Evolutionary conservation across 2,113 vertebrate species (phyloP).

Genomic region (Bos javanicus): DNA sequence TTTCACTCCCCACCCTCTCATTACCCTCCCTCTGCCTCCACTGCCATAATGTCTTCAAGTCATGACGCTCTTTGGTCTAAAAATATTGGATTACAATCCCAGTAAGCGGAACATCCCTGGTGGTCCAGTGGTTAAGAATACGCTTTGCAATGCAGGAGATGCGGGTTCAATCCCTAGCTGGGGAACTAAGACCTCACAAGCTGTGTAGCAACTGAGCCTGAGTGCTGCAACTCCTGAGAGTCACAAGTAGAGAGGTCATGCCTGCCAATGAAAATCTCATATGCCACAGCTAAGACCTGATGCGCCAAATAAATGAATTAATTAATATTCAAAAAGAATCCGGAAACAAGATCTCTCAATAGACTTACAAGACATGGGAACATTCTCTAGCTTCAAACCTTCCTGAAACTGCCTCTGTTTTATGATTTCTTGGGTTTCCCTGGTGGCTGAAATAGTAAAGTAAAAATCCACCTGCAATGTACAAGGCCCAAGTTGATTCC

Average conservation of each 20-base stretch:
- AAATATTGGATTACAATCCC: neutral
- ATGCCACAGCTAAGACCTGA: fast-evolving
- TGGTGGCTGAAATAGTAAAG: neutral
- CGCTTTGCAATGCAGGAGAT: neutral
- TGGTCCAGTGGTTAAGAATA: neutral
- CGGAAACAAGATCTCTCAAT: neutral
- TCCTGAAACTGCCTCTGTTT: neutral
- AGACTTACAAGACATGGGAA: neutral
- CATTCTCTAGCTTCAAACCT: neutral
- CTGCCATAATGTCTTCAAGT: neutral
- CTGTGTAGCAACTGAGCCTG: neutral
- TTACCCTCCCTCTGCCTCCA: neutral
- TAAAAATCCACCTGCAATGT: neutral
- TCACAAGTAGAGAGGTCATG: neutral
- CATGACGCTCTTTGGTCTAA: neutral
- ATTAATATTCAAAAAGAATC: neutral
- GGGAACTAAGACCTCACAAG: neutral
- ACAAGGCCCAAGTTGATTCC: neutral
- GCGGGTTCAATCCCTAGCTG: fast-evolving
- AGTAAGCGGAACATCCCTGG: neutral
- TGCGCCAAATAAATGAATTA: neutral
- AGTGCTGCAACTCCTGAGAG: fast-evolving
- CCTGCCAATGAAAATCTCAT: neutral
- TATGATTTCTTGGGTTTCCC: neutral
- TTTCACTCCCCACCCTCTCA: neutral